These are phyloP conservation scores for Channa maculata DNA, from an alignment of 2,113 vertebrate species.

Conservation along the genomic window DNA sequence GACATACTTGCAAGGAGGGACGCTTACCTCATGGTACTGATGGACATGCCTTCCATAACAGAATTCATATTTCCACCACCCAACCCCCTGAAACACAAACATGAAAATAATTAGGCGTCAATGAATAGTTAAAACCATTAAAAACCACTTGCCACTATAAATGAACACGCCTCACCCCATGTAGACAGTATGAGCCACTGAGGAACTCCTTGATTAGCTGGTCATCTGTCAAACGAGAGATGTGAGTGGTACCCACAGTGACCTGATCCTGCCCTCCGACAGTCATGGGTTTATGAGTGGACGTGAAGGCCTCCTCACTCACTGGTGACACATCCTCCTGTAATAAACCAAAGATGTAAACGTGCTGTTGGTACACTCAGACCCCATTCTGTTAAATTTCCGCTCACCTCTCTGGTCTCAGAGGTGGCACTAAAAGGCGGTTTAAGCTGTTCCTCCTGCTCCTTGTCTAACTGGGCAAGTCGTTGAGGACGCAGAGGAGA, in stretches of 20 bases:
- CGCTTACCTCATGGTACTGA: constrained; percentile 95
- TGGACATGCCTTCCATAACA: constrained; percentile 97
- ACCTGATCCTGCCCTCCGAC: constrained; percentile 90
- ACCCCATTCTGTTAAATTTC: background rate
- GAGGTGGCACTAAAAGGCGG: constrained; percentile 87
- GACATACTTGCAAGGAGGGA: background rate
- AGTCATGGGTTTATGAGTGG: constrained; percentile 92
- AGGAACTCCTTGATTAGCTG: constrained; percentile 98
- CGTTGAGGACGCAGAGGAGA: constrained; percentile 92
- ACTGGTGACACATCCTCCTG: constrained; percentile 87
- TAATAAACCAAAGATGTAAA: background rate
- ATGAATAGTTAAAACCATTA: background rate
- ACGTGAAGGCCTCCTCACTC: constrained; percentile 91
- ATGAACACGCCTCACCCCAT: constrained; percentile 88
- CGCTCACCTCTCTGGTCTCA: constrained; percentile 84
- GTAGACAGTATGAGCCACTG: constrained; percentile 97
- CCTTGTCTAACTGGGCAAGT: constrained; percentile 89
- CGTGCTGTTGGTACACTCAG: background rate
- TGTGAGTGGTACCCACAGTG: constrained; percentile 95
- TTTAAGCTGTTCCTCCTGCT: constrained; percentile 90
- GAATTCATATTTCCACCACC: constrained; percentile 99
- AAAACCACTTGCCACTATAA: background rate
- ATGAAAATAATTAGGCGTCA: background rate
- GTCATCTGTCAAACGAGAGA: constrained; percentile 96
- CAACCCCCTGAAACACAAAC: constrained; percentile 88